These are phyloP conservation scores for Dioctria rufipes DNA, from an alignment of 2,888 invertebrate genomes.

Conservation along the genomic window DNA sequence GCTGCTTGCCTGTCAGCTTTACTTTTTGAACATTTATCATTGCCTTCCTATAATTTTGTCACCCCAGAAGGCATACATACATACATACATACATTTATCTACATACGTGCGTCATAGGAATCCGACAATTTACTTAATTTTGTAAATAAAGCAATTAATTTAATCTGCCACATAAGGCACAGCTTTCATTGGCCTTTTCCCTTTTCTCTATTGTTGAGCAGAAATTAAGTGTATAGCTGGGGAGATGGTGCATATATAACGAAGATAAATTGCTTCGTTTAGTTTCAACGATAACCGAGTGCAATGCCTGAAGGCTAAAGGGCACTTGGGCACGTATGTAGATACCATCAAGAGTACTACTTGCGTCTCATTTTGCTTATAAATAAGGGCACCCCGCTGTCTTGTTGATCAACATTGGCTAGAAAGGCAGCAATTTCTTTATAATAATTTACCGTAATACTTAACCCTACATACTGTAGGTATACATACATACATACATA, in stretches of 20 bases:
- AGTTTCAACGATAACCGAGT: neutral
- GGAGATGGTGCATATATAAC: constrained; percentile 28
- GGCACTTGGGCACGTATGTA: constrained; percentile 39
- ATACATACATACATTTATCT: neutral
- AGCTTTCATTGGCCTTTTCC: neutral
- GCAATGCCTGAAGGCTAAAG: constrained; percentile 1
- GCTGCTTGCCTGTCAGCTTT: neutral
- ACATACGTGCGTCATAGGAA: neutral
- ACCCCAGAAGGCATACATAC: neutral
- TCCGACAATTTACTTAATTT: neutral
- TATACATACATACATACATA: neutral
- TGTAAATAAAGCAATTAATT: constrained; percentile 33
- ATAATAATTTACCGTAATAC: neutral
- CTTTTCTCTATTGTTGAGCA: constrained; percentile 22
- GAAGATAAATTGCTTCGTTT: constrained; percentile 29
- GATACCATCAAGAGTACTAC: constrained; percentile 10
- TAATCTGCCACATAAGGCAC: neutral
- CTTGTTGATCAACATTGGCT: constrained; percentile 38
- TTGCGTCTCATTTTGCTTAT: neutral
- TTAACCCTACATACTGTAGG: too few species aligned
- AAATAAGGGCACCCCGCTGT: neutral
- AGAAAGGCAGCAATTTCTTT: neutral
- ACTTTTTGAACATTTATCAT: constrained; percentile 25
- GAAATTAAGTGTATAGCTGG: constrained; percentile 24
- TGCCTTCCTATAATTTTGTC: constrained; percentile 10